phyloP scores from a whole-genome alignment of 2,113 vertebrate species.

The Desmodus rotundus region DNA sequence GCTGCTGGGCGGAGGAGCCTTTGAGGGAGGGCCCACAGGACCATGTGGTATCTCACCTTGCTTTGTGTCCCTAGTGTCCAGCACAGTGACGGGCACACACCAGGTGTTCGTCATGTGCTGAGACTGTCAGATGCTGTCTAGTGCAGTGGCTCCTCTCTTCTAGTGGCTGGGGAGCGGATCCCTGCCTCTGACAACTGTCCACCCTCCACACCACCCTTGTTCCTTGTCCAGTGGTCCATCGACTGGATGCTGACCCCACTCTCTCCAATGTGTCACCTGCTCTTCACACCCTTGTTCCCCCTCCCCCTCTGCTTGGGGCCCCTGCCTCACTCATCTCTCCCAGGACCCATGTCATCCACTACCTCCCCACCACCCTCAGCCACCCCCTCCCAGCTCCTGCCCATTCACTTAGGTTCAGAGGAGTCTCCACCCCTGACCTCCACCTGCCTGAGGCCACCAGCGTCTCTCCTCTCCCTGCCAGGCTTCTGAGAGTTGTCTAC shows the following conservation, averaged over 20 bases:
- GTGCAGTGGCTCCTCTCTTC: neutral
- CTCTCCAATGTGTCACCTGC: neutral
- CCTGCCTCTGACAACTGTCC: neutral
- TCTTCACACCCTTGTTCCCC: neutral
- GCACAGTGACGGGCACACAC: neutral
- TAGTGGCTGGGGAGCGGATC: neutral
- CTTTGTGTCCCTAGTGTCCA: neutral
- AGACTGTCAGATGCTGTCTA: neutral
- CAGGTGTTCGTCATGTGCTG: rapidly evolving
- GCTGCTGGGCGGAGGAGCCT: neutral
- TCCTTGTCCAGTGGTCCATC: neutral
- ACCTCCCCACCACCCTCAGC: neutral
- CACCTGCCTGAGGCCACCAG: neutral
- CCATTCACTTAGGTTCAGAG: neutral
- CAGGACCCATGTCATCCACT: neutral
- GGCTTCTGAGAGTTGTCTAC: neutral
- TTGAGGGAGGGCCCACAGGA: neutral
- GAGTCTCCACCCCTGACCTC: too few species aligned
- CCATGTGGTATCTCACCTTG: rapidly evolving
- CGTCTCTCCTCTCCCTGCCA: rapidly evolving
- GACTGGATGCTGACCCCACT: neutral
- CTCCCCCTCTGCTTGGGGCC: neutral
- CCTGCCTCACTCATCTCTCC: neutral
- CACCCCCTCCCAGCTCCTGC: neutral
- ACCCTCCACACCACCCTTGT: neutral